These are phyloP conservation scores for Baryphthengus martii DNA, from an alignment of 2,113 vertebrate genomes.

Conservation along the genomic window DNA sequence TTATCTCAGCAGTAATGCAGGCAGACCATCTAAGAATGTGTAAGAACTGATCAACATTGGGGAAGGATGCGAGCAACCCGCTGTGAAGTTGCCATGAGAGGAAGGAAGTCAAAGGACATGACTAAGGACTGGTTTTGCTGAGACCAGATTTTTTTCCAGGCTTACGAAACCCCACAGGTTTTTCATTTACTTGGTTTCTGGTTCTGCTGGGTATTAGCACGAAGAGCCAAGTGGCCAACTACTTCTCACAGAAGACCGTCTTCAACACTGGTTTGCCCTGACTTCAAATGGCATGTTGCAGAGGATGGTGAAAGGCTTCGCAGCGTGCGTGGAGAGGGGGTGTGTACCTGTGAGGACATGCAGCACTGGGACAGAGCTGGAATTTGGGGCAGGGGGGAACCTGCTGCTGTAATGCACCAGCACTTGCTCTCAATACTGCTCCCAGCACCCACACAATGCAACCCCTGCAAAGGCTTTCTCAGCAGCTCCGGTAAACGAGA, in stretches of 20 bases:
- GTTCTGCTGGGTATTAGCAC: background rate
- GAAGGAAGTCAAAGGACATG: background rate
- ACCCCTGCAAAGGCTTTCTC: background rate
- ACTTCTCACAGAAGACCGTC: background rate
- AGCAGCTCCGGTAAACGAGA: background rate
- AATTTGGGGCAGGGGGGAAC: rapidly evolving
- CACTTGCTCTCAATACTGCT: rapidly evolving
- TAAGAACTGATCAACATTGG: background rate
- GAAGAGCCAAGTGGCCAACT: background rate
- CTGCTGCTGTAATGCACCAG: background rate
- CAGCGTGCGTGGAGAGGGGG: rapidly evolving
- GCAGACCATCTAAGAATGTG: background rate
- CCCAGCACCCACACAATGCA: background rate
- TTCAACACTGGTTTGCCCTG: background rate
- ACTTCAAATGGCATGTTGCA: background rate
- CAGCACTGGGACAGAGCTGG: background rate
- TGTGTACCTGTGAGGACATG: rapidly evolving
- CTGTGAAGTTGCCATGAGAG: background rate
- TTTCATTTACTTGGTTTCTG: background rate
- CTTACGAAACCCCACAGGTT: background rate
- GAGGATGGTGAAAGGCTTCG: background rate
- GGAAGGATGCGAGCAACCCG: background rate
- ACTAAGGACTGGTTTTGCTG: background rate
- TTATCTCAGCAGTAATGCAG: background rate
- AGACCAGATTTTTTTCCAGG: background rate